phyloP scores from a whole-genome alignment of 2,797 vertebrate genomes.

The Babyrousa celebensis region DNA sequence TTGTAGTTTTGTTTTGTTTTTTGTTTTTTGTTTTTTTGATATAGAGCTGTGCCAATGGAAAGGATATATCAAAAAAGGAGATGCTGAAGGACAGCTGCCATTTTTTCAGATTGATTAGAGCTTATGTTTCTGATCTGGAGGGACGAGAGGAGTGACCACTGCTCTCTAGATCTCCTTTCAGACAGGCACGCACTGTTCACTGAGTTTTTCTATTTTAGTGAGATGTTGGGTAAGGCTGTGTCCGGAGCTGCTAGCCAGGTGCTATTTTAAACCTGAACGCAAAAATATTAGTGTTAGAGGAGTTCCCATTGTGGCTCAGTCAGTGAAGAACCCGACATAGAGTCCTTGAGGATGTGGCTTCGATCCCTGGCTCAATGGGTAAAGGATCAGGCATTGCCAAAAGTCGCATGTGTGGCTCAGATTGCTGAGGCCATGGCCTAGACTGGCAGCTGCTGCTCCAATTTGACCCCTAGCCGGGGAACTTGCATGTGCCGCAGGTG shows the following conservation, averaged over 20 bases:
- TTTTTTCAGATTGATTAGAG: constrained; percentile 30
- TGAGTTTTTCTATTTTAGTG: constrained; percentile 57
- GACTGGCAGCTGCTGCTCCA: no score
- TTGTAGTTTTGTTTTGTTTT: neutral
- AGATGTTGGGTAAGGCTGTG: neutral
- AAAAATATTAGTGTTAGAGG: neutral
- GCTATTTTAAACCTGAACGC: neutral
- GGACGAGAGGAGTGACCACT: neutral
- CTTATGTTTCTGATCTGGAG: constrained; percentile 2
- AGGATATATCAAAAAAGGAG: neutral
- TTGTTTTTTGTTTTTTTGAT: constrained; percentile 10
- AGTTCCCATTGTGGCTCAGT: no score
- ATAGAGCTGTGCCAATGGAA: neutral
- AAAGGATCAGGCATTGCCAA: no score
- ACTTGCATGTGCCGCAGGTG: no score
- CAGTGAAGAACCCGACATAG: no score
- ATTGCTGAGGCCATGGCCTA: no score
- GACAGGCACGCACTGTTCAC: neutral
- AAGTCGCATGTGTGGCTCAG: no score
- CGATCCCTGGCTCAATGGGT: no score
- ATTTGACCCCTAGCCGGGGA: no score
- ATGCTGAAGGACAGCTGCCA: neutral
- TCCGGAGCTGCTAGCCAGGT: neutral
- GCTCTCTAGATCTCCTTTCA: neutral
- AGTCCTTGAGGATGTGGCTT: no score